Evolutionary conservation across 2,888 invertebrate species (phyloP).

Genomic region (Tenodera sinensis): DNA sequence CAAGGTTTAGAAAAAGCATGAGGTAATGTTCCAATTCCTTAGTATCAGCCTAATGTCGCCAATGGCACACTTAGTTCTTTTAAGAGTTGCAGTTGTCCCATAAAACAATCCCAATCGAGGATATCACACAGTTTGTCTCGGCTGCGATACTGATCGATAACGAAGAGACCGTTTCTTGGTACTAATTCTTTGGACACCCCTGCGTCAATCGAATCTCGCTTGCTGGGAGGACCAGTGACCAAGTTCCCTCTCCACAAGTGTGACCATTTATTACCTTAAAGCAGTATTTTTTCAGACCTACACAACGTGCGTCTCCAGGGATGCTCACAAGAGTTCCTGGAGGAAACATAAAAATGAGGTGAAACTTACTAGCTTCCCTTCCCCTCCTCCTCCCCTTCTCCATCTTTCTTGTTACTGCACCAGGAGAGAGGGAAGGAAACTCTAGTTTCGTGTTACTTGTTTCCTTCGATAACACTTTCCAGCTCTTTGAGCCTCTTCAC

Average conservation of each 20-base stretch:
- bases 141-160: no score
- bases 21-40: no score
- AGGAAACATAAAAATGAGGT: neutral
- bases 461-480: neutral
- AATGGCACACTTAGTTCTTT: no score
- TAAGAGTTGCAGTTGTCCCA: no score
- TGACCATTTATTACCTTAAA: slow-evolving; percentile 1
- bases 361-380: neutral
- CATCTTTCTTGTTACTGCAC: neutral
- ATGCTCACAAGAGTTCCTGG: neutral
- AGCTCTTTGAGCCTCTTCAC: neutral
- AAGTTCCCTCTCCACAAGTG: neutral
- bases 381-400: no score
- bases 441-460: neutral
- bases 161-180: no score
- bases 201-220: neutral
- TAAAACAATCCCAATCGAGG: no score
- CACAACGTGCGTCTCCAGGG: neutral
- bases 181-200: neutral
- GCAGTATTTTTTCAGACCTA: neutral
- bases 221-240: neutral
- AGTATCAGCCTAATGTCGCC: no score
- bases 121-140: no score
- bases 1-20: no score
- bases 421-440: neutral